Evolutionary conservation across 2,797 vertebrate species (phyloP).

Genomic region (Stomatorhinus walkeri): DNA sequence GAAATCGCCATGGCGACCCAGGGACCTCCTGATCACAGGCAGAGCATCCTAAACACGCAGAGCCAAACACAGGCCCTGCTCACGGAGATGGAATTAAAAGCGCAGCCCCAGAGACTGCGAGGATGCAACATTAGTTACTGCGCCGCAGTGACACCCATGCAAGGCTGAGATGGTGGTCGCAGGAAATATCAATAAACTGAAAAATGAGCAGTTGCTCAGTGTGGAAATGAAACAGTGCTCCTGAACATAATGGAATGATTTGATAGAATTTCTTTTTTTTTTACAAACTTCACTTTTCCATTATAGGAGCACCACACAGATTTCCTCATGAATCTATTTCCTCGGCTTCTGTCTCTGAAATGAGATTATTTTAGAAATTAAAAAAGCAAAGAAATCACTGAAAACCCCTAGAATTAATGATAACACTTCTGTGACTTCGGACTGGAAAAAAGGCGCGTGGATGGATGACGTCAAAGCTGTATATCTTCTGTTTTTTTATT

Average conservation of each 20-base stretch:
- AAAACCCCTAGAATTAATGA: neutral
- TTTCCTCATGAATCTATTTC: conserved; percentile 54
- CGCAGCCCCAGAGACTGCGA: neutral
- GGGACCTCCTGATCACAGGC: neutral
- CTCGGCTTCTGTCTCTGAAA: conserved; percentile 38
- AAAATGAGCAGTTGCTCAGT: conserved; percentile 3
- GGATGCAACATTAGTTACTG: neutral
- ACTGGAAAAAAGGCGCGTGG: neutral
- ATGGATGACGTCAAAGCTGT: neutral
- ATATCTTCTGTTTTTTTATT: neutral
- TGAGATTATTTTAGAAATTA: conserved; percentile 35
- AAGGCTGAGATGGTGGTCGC: neutral
- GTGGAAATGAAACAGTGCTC: neutral
- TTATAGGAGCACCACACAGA: conserved; percentile 54
- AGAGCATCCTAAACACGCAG: neutral
- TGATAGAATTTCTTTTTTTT: conserved; percentile 21
- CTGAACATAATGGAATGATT: conserved; percentile 6
- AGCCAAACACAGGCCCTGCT: neutral
- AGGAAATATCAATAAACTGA: conserved; percentile 7
- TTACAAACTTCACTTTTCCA: conserved; percentile 58
- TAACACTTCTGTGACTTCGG: neutral
- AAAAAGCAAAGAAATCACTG: neutral
- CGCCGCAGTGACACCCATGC: neutral
- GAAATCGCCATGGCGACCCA: neutral
- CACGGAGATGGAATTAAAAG: neutral